A percentile compares a stretch with the other conserved stretches of the same genome.
These are phyloP conservation scores for Tryphoninae sp. DNA, from an alignment of 2,888 invertebrate genomes.

Conservation along the genomic window DNA sequence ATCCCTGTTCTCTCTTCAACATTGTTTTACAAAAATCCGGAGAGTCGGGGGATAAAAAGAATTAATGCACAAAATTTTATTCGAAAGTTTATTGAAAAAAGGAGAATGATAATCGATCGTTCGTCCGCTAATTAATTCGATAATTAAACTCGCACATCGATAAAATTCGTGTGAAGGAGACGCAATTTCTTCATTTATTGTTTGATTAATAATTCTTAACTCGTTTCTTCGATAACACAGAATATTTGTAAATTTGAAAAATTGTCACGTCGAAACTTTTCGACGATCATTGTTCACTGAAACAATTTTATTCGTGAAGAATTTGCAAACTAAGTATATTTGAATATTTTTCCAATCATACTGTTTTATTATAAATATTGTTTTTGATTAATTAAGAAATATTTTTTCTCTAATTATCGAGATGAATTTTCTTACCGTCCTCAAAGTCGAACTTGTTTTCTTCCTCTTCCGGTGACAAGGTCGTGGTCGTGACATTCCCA, in stretches of 20 bases:
- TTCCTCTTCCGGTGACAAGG: slow-evolving; percentile 74
- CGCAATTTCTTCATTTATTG: no score
- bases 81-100: no score
- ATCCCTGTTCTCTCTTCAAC: slow-evolving; percentile 66
- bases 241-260: background rate
- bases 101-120: no score
- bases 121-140: no score
- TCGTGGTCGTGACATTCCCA: slow-evolving; percentile 71
- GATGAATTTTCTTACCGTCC: slow-evolving; percentile 72
- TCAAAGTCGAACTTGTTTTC: slow-evolving; percentile 75
- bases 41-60: background rate
- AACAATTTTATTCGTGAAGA: background rate
- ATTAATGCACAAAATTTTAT: background rate
- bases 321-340: no score
- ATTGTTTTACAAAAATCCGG: background rate
- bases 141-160: no score
- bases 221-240: no score
- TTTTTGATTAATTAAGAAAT: background rate
- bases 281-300: background rate
- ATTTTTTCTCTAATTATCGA: background rate
- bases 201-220: no score
- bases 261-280: background rate
- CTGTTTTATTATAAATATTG: no score
- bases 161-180: no score
- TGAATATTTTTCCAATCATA: no score